Evolutionary conservation across 2,888 invertebrate species (phyloP).

Genomic region (Trachelus troglodyta): DNA sequence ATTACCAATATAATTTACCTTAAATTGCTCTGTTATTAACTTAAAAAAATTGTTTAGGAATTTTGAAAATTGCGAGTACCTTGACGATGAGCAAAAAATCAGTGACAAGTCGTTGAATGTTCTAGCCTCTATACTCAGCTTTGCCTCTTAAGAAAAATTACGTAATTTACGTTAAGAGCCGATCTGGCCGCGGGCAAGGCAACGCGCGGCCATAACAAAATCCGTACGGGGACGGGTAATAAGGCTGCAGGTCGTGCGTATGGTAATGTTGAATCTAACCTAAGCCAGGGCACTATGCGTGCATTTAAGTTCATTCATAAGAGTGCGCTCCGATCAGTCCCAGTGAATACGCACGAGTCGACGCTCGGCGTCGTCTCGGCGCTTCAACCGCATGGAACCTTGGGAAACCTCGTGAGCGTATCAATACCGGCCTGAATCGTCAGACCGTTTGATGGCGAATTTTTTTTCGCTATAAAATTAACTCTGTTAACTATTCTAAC

Average conservation of each 20-base stretch:
- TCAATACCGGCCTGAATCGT: not conserved
- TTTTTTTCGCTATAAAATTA: not conserved
- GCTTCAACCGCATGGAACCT: not conserved
- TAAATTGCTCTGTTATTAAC: not conserved
- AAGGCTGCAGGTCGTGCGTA: conserved; percentile 48
- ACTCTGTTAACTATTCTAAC: not conserved
- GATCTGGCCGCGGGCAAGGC: conserved; percentile 54
- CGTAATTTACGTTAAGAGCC: conserved; percentile 43
- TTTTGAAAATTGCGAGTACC: not conserved
- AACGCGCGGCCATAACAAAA: conserved; percentile 48
- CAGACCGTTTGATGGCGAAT: not conserved
- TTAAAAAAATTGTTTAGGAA: not conserved
- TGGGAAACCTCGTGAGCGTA: not conserved
- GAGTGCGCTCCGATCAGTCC: not conserved
- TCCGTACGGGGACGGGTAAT: conserved; percentile 38
- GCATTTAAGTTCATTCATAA: conserved; percentile 28
- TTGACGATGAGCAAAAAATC: not conserved
- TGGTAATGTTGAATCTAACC: conserved; percentile 36
- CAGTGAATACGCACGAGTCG: not conserved
- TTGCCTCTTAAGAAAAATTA: conserved; percentile 36
- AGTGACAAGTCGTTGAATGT: not conserved
- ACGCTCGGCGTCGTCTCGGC: not conserved
- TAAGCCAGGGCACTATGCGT: conserved; percentile 17
- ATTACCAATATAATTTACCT: not conserved
- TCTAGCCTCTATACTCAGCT: not conserved